Evolutionary conservation across 2,113 vertebrate species (phyloP).

Genomic region (Tachysurus fulvidraco): DNA sequence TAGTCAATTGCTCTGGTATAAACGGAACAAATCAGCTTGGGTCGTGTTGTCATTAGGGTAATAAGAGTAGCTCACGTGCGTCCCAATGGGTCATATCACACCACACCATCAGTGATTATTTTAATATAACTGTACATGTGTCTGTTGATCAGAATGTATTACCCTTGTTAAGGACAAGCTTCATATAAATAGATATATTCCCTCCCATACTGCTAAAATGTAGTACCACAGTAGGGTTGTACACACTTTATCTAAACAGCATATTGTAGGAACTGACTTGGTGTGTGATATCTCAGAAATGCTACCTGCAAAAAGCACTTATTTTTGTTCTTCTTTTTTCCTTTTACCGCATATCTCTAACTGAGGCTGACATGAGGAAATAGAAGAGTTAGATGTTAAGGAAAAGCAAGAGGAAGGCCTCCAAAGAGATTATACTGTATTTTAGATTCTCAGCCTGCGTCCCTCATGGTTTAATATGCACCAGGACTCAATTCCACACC

Average conservation of each 20-base stretch:
- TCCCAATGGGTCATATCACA: not conserved
- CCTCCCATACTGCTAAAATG: not conserved
- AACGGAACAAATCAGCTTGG: not conserved
- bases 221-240: not conserved
- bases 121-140: not conserved
- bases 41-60: not conserved
- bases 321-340: not conserved
- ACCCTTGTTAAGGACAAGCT: not conserved
- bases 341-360: not conserved
- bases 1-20: not conserved
- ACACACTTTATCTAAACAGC: constrained; percentile 15
- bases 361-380: constrained; percentile 15
- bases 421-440: constrained; percentile 53
- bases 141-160: not conserved
- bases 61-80: not conserved
- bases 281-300: constrained; percentile 40
- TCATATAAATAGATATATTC: not conserved
- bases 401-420: constrained; percentile 20
- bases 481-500: constrained; percentile 71
- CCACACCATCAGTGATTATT: not conserved
- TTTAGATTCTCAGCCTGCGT: constrained; percentile 45
- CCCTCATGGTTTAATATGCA: constrained; percentile 64
- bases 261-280: not conserved
- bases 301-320: constrained; percentile 8
- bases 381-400: constrained; percentile 16